Base-by-base conservation (phyloP, 2,888 invertebrate species). In the Encarsia formosa region DNA sequence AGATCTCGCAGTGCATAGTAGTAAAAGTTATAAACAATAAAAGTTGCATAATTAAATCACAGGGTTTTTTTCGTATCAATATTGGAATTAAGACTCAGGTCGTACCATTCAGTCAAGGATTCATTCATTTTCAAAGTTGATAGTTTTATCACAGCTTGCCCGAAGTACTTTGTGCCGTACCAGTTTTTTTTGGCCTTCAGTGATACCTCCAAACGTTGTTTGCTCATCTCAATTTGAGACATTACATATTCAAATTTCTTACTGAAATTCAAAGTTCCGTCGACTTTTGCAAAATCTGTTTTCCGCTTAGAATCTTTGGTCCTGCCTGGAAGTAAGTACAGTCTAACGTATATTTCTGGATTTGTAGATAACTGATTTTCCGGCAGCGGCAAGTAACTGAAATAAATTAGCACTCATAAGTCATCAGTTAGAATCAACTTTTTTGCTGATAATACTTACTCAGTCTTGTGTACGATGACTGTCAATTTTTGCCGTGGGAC, bases 401-500 rank as follows among this genome's bases (percentile, higher is more conserved):
- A 34, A 73, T 9, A 20, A n/a, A n/a, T n/a, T n/a, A n/a, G n/a
- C n/a, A n/a, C n/a, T n/a, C n/a, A n/a, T n/a, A n/a, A n/a, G n/a
- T n/a, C n/a, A n/a, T n/a, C n/a, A n/a, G n/a, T n/a, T n/a, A n/a
- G n/a, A n/a, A n/a, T n/a, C n/a, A n/a, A n/a, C n/a, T n/a, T n/a
- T n/a, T n/a, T n/a, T n/a, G n/a, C n/a, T n/a, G n/a, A n/a, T n/a
- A n/a, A n/a, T n/a, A 81, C 88, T 83, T 81, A 92, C 90, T 85
- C 84, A 59, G 94, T 87, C 78, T 90, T 91, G 73, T 95, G 93
- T 2, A 96, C 84, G 9, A 90, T 88, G 29, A 93, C 81, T 47
- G 86, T 81, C 16, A 96, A 78, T 56, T 86, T 84, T 74, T 92
- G 91, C 44, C 91, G 80, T 64, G 86, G 87, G 46, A 85, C 81